Base-by-base conservation (phyloP, 2,113 vertebrate genomes). In the Nerophis ophidion region DNA sequence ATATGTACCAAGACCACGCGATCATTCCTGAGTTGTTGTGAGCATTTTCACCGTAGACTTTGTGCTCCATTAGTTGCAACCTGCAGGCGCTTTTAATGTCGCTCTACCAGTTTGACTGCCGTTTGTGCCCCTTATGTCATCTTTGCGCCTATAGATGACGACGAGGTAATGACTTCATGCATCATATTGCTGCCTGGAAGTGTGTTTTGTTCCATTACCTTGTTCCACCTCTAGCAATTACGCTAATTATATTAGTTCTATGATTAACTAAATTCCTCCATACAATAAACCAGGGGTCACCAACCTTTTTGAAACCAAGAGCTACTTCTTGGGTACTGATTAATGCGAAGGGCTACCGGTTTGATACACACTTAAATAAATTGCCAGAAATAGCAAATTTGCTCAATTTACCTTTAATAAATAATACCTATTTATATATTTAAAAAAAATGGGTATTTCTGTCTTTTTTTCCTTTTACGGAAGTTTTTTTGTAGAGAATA, bases 131-230 rank as follows among this genome's bases (percentile, higher is more conserved):
- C 12, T 63, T 61, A 62, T 45, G 48, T 80, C 61, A 34, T 65
- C 57, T 55, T 60, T 49, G 48, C 17, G 42, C 59, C 40, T 53
- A 44, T 6, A 33, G 67, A 50, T 81, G 68, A 77, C 77, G 71
- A 63, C 71, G 50, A 45, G 19, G 59, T 72, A 61, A 81, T 64
- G 58, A 77, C 48, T 51, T 66, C 50, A 70, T 66, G 48, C 57
- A 59, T 64, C 52, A 9, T 59, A 55, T 60, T 57, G 65, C 68
- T 52, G 66, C 72, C 54, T 62, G 60, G 48, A 68, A 72, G 54
- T 52, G 33, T 36, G 42, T 44, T 50, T 47, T 65, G 63, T 74
- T 74, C 57, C 68, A 75, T 7, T 47, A 16, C 51, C 49, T 50
- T 15, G 60, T 48, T 50, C 34, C n/a, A 6, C 40, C n/a, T 55